Conservation (phyloP, 2,888 invertebrate genomes). For the Chloroclystis v-ata region DNA sequence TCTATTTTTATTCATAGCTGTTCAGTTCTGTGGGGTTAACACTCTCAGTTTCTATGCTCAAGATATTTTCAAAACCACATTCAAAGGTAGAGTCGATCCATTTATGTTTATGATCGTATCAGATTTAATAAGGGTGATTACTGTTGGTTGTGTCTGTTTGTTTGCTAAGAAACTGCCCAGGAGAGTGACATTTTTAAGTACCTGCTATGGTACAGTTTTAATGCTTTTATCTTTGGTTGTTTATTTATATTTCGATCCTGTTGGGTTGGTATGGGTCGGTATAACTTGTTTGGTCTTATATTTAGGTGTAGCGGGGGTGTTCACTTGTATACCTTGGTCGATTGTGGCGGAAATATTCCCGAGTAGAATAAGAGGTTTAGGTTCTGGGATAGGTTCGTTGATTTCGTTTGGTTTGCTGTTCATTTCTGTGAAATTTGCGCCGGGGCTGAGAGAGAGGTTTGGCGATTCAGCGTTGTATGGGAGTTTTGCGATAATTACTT, state of each 20-base stretch:
- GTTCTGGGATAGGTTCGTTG: slow-evolving; percentile 43
- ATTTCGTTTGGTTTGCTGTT: slow-evolving; percentile 43
- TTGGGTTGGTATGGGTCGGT: slow-evolving; percentile 36
- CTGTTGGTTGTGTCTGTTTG: slow-evolving; percentile 31
- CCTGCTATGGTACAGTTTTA: slow-evolving; percentile 32
- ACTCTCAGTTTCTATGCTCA: slow-evolving; percentile 46
- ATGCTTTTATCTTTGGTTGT: slow-evolving; percentile 34
- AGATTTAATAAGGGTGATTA: slow-evolving; percentile 39
- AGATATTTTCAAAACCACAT: slow-evolving; percentile 43
- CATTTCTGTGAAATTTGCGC: slow-evolving; percentile 44
- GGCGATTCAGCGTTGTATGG: slow-evolving; percentile 42
- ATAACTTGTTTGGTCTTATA: slow-evolving; percentile 39
- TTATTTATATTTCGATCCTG: slow-evolving; percentile 35
- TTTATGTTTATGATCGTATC: slow-evolving; percentile 43
- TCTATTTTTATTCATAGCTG: slow-evolving; percentile 35
- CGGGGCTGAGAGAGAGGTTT: slow-evolving; percentile 34
- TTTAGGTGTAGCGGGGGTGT: slow-evolving; percentile 34
- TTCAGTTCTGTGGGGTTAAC: slow-evolving; percentile 48
- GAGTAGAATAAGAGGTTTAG: slow-evolving; percentile 44
- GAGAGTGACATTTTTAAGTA: slow-evolving; percentile 36
- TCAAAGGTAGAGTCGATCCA: slow-evolving; percentile 39
- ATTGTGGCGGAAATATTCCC: slow-evolving; percentile 52
- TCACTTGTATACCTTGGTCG: slow-evolving; percentile 44
- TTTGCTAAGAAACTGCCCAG: slow-evolving; percentile 39
- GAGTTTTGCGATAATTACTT: slow-evolving; percentile 36